phyloP scores from a whole-genome alignment of 2,113 vertebrate genomes.

The Glaucomys volans region DNA sequence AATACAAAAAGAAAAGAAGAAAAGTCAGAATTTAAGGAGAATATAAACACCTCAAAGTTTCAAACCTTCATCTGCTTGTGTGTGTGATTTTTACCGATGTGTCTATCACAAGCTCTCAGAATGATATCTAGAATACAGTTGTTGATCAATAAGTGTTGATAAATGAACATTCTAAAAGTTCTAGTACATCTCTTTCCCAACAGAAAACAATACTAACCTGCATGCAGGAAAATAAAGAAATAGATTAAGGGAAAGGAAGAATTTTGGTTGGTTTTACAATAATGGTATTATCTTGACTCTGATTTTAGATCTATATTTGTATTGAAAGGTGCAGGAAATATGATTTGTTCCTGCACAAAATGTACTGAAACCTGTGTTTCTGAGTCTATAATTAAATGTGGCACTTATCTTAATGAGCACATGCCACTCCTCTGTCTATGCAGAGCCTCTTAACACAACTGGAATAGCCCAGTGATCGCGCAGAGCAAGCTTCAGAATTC shows the following conservation, averaged over 20 bases:
- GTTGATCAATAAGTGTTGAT: neutral
- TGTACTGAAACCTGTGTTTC: conserved; percentile 47
- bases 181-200: neutral
- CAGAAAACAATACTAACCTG: neutral
- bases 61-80: neutral
- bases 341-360: neutral
- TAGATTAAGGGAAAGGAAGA: conserved; percentile 1
- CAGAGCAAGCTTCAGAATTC: conserved; percentile 32
- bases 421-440: neutral
- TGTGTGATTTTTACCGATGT: neutral
- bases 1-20: conserved; percentile 56
- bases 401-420: conserved; percentile 68
- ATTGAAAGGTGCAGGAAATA: neutral
- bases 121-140: neutral
- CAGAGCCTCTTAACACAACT: conserved; percentile 26
- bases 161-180: neutral
- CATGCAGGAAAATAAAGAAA: neutral
- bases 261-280: neutral
- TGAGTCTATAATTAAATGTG: conserved; percentile 51
- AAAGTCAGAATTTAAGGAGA: neutral
- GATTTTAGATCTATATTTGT: conserved; percentile 55
- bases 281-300: neutral
- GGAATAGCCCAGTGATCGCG: conserved; percentile 41
- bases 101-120: neutral
- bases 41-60: neutral